Base-by-base conservation (phyloP, 2,888 invertebrate species). In the Gasteruption jaculator region DNA sequence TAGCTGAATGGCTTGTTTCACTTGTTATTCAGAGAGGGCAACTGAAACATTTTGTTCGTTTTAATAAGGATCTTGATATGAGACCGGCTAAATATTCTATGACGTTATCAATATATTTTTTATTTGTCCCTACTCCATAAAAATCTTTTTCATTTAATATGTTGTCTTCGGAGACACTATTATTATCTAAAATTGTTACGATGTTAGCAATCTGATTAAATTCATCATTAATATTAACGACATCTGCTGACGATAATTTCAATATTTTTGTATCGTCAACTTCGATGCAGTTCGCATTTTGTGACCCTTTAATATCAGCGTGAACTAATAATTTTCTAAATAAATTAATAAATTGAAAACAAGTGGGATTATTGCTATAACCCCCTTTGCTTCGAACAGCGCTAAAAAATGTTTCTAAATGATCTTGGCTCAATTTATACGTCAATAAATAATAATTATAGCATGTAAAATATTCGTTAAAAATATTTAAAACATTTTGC, bases 351-450 rank as follows among this genome's bases (percentile, higher is more conserved):
- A 38, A 43, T 4, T 43, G 32, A n/a, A 16, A 16, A 10, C 33
- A 27, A 4, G 38, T 38, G n/a, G 49, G 45, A 36, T 49, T 51
- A 26, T 51, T 49, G 22, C 38, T 47, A 20, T 34, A 31, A 3
- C 51, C 49, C 11, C 49, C 46, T n/a, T 27, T 36, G 3, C 37
- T 34, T 27, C 48, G 26, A 12, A 45, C 22, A 25, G 41, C 41
- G 29, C 39, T 31, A 32, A n/a, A n/a, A n/a, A n/a, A n/a, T n/a
- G n/a, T n/a, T n/a, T n/a, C n/a, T n/a, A n/a, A n/a, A n/a, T n/a
- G 43, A 30, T 51, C 49, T 27, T 51, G 49, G 5, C 30, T 34
- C 1, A 51, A 24, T 26, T 45, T 49, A 14, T 51, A 51, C n/a
- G 38, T 37, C n/a, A 49, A 34, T n/a, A 48, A 33, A 18, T 43